Evolutionary conservation across 1,140 invertebrate genomes (phyloP).

Genomic region (Tribolium madens): DNA sequence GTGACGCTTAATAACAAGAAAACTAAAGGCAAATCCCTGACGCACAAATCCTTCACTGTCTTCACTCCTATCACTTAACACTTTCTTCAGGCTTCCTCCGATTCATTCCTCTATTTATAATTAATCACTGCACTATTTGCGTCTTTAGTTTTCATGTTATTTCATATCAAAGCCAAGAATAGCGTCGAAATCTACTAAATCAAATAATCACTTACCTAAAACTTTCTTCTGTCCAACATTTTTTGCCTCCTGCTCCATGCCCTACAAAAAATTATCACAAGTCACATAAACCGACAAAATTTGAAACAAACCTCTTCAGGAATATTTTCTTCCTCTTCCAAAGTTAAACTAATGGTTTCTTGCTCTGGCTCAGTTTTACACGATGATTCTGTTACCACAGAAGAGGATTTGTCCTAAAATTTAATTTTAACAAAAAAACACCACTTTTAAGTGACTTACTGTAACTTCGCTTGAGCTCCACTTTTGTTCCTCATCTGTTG

Average conservation of each 20-base stretch:
- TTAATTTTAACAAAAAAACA: too few relatives aligned
- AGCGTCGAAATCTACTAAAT: neutral
- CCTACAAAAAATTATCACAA: neutral
- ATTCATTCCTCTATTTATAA: neutral
- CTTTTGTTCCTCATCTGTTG: neutral
- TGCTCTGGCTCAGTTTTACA: neutral
- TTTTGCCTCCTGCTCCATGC: neutral
- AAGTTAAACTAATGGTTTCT: constrained; percentile 55
- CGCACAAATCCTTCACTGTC: neutral
- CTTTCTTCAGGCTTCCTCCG: neutral
- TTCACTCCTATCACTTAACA: neutral
- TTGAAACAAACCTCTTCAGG: constrained; percentile 59
- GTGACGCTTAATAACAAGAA: constrained; percentile 21
- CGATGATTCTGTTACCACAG: too few relatives aligned
- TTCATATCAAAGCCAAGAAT: constrained; percentile 24
- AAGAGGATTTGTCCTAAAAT: too few relatives aligned
- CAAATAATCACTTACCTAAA: neutral
- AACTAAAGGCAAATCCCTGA: constrained; percentile 14
- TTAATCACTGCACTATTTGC: constrained; percentile 45
- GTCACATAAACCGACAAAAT: neutral
- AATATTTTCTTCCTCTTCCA: constrained; percentile 64
- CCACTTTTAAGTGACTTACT: too few relatives aligned
- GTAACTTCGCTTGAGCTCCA: too few relatives aligned
- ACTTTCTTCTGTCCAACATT: neutral
- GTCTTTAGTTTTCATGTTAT: constrained; percentile 31